Conservation (phyloP, 2,113 vertebrate species). For the Trogon melanurus region DNA sequence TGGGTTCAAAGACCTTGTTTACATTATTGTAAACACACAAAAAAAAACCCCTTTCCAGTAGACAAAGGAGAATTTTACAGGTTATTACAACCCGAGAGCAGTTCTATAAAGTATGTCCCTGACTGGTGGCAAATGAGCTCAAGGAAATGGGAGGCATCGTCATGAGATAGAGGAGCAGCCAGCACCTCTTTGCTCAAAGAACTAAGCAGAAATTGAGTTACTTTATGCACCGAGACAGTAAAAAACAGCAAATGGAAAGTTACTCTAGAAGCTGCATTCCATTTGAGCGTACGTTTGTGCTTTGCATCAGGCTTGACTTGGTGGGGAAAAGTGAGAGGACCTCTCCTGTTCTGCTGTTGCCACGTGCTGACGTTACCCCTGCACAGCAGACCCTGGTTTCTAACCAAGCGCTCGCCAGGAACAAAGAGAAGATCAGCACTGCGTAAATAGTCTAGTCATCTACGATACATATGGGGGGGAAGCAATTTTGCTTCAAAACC, state of each 20-base stretch:
- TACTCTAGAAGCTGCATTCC: not conserved
- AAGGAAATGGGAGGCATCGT: not conserved
- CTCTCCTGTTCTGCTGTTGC: not conserved
- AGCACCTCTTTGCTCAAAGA: not conserved
- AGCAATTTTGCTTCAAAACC: not conserved
- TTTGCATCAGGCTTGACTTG: not conserved
- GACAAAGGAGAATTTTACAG: conserved; percentile 42
- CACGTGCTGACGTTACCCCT: not conserved
- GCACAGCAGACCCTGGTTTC: not conserved
- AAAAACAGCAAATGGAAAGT: not conserved
- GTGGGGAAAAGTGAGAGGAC: not conserved
- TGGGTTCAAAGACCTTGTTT: conserved; percentile 65
- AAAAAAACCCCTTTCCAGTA: conserved; percentile 17
- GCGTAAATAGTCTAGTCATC: not conserved
- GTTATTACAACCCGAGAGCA: conserved; percentile 23
- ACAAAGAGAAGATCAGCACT: conserved; percentile 13
- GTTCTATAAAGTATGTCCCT: not conserved
- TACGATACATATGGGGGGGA: not conserved
- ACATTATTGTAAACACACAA: conserved; percentile 41
- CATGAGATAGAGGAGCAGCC: not conserved
- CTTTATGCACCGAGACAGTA: not conserved
- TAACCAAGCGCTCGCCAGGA: not conserved
- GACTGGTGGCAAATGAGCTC: not conserved
- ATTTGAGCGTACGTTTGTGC: not conserved
- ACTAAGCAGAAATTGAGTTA: not conserved